A percentile compares a stretch with the other conserved stretches of the same genome.
Evolutionary conservation across 2,113 vertebrate species (phyloP).

Genomic region (Tringa solitaria): DNA sequence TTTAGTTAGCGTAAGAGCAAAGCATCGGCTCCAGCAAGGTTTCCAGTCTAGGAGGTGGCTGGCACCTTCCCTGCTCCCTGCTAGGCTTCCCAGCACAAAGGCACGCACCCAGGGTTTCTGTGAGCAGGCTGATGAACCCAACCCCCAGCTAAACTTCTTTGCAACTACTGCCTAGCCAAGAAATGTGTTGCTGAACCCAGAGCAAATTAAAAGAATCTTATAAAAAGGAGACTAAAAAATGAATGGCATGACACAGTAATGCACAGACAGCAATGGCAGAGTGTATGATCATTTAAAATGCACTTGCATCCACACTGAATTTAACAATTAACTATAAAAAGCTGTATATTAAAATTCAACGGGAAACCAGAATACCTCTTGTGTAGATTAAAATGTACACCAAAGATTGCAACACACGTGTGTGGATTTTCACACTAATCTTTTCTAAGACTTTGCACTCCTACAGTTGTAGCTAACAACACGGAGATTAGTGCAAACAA

Average conservation of each 20-base stretch:
- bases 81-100: background rate
- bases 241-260: accelerated
- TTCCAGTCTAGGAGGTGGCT: background rate
- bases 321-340: background rate
- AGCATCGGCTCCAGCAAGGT: background rate
- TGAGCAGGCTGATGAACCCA: background rate
- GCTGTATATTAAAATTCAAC: background rate
- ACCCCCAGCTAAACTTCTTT: background rate
- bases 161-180: background rate
- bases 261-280: background rate
- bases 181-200: background rate
- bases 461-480: background rate
- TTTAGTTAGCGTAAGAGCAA: background rate
- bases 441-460: background rate
- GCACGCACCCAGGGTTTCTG: background rate
- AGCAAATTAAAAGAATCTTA: background rate
- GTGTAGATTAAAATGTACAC: background rate
- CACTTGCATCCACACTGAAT: background rate
- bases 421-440: background rate
- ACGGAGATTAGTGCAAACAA: background rate
- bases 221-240: background rate
- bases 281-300: background rate
- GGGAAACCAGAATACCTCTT: background rate
- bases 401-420: background rate
- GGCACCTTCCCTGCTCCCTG: background rate